These are phyloP conservation scores for Pipa parva DNA, from an alignment of 2,113 vertebrate species.

Conservation along the genomic window DNA sequence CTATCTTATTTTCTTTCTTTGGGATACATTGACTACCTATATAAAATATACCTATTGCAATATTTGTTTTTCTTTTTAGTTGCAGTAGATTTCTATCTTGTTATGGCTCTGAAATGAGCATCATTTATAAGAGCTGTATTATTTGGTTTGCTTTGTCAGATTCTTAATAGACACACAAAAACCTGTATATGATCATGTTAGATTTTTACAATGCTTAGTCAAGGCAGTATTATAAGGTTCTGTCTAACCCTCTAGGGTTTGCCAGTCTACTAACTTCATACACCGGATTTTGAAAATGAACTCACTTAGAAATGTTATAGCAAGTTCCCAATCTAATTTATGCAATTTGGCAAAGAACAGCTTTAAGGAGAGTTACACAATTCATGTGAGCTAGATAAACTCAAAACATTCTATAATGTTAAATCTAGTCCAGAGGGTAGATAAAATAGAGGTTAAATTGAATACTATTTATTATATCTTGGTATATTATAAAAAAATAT, in stretches of 20 bases:
- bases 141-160: conserved; percentile 25
- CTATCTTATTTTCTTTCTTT: too few species aligned
- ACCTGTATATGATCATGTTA: conserved; percentile 17
- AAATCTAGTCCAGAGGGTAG: conserved; percentile 10
- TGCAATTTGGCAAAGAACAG: conserved; percentile 33
- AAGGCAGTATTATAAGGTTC: conserved; percentile 26
- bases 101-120: neutral
- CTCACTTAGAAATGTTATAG: conserved; percentile 35
- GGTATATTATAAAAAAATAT: neutral
- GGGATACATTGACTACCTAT: too few species aligned
- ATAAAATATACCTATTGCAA: too few species aligned
- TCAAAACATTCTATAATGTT: neutral
- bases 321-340: conserved; percentile 34
- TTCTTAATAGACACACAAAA: conserved; percentile 10
- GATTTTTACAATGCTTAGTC: conserved; percentile 28
- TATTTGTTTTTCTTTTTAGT: neutral
- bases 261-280: conserved; percentile 19
- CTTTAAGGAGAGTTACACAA: conserved; percentile 23
- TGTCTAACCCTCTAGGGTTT: conserved; percentile 22
- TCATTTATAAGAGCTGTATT: neutral
- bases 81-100: neutral
- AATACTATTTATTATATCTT: too few species aligned
- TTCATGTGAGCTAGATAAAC: conserved; percentile 14
- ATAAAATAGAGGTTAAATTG: neutral
- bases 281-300: conserved; percentile 32